Evolutionary conservation across 2,797 vertebrate species (phyloP).

Genomic region (Sarcophilus harrisii): DNA sequence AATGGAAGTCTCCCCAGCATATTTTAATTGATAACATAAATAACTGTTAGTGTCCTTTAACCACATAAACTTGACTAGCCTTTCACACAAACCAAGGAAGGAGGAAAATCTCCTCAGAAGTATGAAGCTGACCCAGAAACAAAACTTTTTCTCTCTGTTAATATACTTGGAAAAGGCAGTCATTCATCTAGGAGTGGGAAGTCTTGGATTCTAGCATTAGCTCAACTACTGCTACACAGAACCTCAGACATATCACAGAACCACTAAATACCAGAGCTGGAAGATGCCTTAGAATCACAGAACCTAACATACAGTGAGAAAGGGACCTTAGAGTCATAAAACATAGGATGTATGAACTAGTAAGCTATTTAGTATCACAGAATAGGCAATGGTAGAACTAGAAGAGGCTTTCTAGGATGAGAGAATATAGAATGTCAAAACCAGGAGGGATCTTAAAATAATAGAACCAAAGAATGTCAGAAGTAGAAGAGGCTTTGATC

Average conservation of each 20-base stretch:
- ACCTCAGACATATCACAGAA: background rate
- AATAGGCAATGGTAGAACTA: background rate
- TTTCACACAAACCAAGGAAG: background rate
- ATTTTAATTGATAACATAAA: background rate
- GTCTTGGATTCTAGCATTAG: background rate
- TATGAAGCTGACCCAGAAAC: background rate
- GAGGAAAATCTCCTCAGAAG: background rate
- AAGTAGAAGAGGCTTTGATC: background rate
- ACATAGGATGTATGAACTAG: background rate
- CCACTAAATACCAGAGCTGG: background rate
- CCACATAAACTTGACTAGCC: background rate
- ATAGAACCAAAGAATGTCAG: background rate
- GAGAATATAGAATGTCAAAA: background rate
- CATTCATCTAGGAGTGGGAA: background rate
- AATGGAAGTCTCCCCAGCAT: background rate
- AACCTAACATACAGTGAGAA: background rate
- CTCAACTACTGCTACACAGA: background rate
- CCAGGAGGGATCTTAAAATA: background rate
- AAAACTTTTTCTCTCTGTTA: background rate
- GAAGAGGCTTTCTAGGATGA: background rate
- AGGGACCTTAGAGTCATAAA: background rate
- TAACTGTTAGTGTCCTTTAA: background rate
- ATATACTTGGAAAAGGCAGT: background rate
- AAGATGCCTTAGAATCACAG: background rate
- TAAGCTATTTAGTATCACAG: background rate